Base-by-base conservation (phyloP, 2,113 vertebrate genomes). In the Pluvialis apricaria region DNA sequence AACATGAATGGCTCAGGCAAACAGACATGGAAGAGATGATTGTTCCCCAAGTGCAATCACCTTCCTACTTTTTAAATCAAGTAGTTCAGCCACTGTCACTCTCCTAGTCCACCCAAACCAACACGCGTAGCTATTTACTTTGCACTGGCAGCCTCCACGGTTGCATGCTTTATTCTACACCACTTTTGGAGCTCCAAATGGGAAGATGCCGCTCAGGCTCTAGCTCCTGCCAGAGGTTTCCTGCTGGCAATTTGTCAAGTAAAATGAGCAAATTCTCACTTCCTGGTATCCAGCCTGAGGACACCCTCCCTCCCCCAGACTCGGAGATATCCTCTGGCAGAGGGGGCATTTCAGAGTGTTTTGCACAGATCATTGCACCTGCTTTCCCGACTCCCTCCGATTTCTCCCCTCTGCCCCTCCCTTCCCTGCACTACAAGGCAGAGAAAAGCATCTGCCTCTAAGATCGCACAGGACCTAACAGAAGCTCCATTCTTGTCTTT, bases 401-500 rank as follows among this genome's bases (percentile, higher is more conserved):
- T 64, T 51, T 31, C 70, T 75, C n/a, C n/a, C 25, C 72, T 86
- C 55, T 78, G 57, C 52, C 60, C 34, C 21, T 92, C 22, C 61
- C 31, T 73, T 34, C 61, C 47, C 26, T 55, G n/a, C 25, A 4
- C 47, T 60, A 62, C 84, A 52, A 68, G 52, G 82, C 93, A 81
- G n/a, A 55, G 82, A 38, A 85, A 88, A 92, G 45, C 92, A 90
- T 94, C 80, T 95, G 86, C 32, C 86, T 92, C 78, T 19, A 73
- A 58, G 47, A 40, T 2, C 89, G 77, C 42, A 49, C 61, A 76
- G 32, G 70, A 60, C 62, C 58, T 18, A 88, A 82, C 76, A 97
- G 95, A 95, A 44, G 57, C 79, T n/a, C 80, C 57, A 80, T 85
- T 94, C 94, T 95, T 87, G 52, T 44, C n/a, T 60, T 94, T n/a